These are phyloP conservation scores for Pipa parva DNA, from an alignment of 2,113 vertebrate genomes.

Conservation along the genomic window DNA sequence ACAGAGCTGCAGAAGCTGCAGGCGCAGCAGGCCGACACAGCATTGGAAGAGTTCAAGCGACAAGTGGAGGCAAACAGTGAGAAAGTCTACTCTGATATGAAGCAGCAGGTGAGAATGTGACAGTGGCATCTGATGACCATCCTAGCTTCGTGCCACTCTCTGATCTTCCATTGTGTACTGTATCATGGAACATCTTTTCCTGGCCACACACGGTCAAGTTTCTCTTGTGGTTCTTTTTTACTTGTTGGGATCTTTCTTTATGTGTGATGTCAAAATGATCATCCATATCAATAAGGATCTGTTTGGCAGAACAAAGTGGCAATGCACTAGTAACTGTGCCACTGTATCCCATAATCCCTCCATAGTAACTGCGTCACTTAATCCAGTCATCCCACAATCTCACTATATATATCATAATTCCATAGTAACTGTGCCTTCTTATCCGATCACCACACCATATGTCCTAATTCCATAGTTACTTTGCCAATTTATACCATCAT, in stretches of 20 bases:
- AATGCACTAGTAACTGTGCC: no score
- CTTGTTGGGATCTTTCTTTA: background rate
- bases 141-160: slow-evolving; percentile 51
- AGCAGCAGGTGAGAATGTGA: slow-evolving; percentile 78
- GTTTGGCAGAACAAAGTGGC: no score
- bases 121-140: slow-evolving; percentile 47
- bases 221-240: no score
- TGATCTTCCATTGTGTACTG: slow-evolving; percentile 46
- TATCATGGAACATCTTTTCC: background rate
- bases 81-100: slow-evolving; percentile 87
- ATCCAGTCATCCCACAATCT: no score
- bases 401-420: no score
- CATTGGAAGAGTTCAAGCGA: slow-evolving; percentile 88
- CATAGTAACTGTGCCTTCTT: no score
- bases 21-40: slow-evolving; percentile 82
- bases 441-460: no score
- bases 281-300: background rate
- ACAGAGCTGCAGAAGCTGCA: slow-evolving; percentile 79
- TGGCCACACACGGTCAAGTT: background rate
- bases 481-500: no score
- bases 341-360: background rate
- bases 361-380: no score
- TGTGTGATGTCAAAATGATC: background rate
- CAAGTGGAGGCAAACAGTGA: slow-evolving; percentile 90
- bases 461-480: no score